Conservation (phyloP, 2,113 vertebrate genomes). For the Amphiprion ocellaris region DNA sequence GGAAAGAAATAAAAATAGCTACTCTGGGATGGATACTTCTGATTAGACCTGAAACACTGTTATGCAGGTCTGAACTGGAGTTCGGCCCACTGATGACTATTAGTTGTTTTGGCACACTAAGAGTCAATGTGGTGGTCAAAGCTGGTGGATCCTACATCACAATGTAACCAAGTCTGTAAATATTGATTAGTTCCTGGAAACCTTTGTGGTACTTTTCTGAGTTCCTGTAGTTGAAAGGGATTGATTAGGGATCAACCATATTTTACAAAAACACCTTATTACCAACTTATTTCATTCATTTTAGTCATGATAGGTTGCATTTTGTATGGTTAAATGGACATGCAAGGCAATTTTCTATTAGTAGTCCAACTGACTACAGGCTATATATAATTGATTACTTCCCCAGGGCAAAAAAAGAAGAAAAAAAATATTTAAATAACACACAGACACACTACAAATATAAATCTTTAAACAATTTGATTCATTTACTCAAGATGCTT, state of each 20-base stretch:
- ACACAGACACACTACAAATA: not conserved
- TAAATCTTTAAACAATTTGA: conserved; percentile 15
- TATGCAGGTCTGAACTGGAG: no score
- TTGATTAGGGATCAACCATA: not conserved
- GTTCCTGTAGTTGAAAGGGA: not conserved
- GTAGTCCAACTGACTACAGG: not conserved
- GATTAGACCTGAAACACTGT: no score
- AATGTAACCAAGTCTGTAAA: no score
- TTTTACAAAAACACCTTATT: not conserved
- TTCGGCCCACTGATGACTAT: no score
- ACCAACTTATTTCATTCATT: not conserved
- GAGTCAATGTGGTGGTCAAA: no score
- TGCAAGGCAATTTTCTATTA: not conserved
- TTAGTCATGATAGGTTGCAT: not conserved
- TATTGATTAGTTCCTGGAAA: no score
- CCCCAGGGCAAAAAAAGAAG: conserved; percentile 8
- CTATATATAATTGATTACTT: conserved; percentile 19
- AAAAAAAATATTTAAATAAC: not conserved
- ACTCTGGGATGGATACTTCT: no score
- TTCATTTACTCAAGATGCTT: conserved; percentile 12
- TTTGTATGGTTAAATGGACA: not conserved
- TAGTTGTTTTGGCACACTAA: no score
- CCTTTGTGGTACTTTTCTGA: no score
- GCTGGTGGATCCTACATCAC: no score
- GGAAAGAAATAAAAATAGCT: no score